Evolutionary conservation across 2,797 vertebrate species (phyloP), one percentile per base, ranked within the genome.

Genomic region (Neomorphus geoffroyi): DNA sequence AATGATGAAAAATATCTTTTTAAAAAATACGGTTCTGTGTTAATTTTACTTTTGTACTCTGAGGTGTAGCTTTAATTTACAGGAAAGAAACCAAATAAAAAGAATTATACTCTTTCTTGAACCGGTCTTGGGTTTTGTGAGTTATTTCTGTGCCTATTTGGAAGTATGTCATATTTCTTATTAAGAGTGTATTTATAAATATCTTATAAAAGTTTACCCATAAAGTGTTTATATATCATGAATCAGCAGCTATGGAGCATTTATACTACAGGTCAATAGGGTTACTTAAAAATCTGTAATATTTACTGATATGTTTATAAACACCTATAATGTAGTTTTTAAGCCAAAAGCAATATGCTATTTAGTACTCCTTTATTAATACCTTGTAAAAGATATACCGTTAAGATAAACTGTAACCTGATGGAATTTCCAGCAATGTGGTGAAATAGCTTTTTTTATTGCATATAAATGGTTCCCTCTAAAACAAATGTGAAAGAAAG

Each of bases 371-470:
- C 33, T 90, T 95, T 95, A 92, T 95, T 85, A 93, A 80, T 53
- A 10, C 56, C 11, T 66, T 60, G 32, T 86, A 90, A 84, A 88
- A 62, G 9, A 77, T 70, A 79, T 26, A 45, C 48, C 45, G 39
- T 57, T 82, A 61, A 86, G 86, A 85, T 80, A 85, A 73, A 71
- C 48, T 45, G 24, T 64, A 82, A 85, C 64, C 56, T 62, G 74
- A 58, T 94, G 37, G 62, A 80, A 80, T 94, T 90, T 93, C 92
- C 56, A 71, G 56, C 67, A 43, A 26, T 19, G 3, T 39, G 50
- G n/a, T 41, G 54, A 79, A 94, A 92, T 66, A 85, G 71, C 48
- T 67, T 86, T 95, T 88, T 85, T 94, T 93, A 95, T 62, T 91
- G 43, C 70, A 23, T 65, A 80, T 82, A 93, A 94, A 75, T 53